Percentiles rank a stretch among this genome's conserved stretches.
phyloP scores from a whole-genome alignment of 2,113 vertebrate genomes.

The Thunnus maccoyii region DNA sequence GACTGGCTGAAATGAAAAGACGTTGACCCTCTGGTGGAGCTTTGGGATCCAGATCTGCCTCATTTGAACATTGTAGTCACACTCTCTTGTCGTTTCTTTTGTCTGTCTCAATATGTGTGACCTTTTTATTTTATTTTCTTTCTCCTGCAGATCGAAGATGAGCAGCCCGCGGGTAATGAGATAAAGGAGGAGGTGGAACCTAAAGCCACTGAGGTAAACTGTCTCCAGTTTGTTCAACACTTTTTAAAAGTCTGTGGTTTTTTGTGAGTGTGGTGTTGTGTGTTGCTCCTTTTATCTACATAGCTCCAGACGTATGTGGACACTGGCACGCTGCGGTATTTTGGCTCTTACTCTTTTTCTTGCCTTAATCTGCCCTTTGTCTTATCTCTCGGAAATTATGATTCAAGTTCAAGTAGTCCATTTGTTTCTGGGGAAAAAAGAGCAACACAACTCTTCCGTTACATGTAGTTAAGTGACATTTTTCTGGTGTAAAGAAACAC shows the following conservation, averaged over 20 bases:
- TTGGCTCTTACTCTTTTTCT: not conserved
- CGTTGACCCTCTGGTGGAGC: not conserved
- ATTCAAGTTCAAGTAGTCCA: too few relatives aligned
- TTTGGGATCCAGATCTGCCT: not conserved
- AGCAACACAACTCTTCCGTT: too few relatives aligned
- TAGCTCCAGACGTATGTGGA: constrained; percentile 10
- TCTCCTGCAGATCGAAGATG: constrained; percentile 60
- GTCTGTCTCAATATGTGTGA: not conserved
- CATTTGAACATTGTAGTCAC: not conserved
- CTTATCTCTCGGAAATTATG: not conserved
- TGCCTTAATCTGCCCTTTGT: not conserved
- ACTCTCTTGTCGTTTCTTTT: not conserved
- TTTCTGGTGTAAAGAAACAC: too few relatives aligned
- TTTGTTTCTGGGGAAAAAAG: too few relatives aligned
- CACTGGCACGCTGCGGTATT: not conserved
- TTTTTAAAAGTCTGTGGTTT: not conserved
- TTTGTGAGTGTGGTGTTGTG: not conserved
- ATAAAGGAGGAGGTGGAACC: constrained; percentile 42
- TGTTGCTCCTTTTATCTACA: not conserved
- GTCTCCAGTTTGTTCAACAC: not conserved
- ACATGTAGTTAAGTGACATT: too few relatives aligned
- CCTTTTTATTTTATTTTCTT: not conserved
- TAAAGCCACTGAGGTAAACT: constrained; percentile 70
- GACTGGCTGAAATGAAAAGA: constrained; percentile 12
- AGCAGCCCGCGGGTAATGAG: constrained; percentile 42